Evolutionary conservation across 2,797 vertebrate species (phyloP).

Genomic region (Ctenopoma kingsleyae): DNA sequence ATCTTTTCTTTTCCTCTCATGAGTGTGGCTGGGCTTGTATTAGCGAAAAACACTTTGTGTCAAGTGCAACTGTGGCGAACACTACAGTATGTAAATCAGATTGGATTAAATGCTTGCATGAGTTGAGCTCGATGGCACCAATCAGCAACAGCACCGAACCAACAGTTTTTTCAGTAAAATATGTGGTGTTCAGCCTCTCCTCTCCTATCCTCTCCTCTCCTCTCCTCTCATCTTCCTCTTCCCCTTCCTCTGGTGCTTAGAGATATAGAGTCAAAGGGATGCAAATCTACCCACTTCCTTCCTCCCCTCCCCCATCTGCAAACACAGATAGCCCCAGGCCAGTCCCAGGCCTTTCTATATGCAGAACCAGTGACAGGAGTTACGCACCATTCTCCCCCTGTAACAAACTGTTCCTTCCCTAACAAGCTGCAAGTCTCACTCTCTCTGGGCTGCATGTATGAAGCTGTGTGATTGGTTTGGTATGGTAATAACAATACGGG

Average conservation of each 20-base stretch:
- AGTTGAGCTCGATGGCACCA: conserved; percentile 49
- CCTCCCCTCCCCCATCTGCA: conserved; percentile 77
- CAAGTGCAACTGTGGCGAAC: conserved; percentile 78
- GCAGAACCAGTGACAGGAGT: conserved; percentile 83
- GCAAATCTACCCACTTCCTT: conserved; percentile 81
- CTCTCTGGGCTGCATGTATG: conserved; percentile 64
- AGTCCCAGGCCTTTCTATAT: conserved; percentile 82
- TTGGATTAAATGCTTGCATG: conserved; percentile 72
- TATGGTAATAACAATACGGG: conserved; percentile 72
- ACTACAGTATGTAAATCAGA: conserved; percentile 79
- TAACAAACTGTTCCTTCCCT: conserved; percentile 77
- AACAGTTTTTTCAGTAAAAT: conserved; percentile 44
- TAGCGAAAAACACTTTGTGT: conserved; percentile 78
- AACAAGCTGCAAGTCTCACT: conserved; percentile 73
- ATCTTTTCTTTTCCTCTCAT: conserved; percentile 56
- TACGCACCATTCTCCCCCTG: conserved; percentile 71
- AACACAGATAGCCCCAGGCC: conserved; percentile 80
- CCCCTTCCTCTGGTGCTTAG: conserved; percentile 70
- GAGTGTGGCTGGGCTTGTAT: conserved; percentile 60
- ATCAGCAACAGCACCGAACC: conserved; percentile 54
- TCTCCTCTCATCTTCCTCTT: conserved; percentile 32
- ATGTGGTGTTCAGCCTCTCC: conserved; percentile 44
- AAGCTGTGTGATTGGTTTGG: conserved; percentile 74
- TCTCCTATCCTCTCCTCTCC: conserved; percentile 34
- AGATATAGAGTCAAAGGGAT: conserved; percentile 84